Evolutionary conservation across 1,140 invertebrate genomes (phyloP).

Genomic region (Anastrepha ludens): DNA sequence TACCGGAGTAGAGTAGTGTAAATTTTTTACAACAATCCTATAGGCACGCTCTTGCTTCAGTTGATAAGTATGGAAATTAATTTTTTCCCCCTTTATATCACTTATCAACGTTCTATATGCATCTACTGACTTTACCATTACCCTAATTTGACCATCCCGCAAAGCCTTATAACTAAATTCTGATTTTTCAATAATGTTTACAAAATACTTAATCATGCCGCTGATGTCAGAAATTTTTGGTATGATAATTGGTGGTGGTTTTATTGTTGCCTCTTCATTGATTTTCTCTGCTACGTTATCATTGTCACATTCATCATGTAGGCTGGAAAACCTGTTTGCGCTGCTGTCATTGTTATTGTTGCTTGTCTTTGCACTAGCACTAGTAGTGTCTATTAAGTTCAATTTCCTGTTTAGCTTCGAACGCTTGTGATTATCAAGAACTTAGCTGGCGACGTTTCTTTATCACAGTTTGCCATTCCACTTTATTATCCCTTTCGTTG

Average conservation of each 20-base stretch:
- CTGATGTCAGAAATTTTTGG: not conserved
- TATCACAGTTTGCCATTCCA: constrained; percentile 5
- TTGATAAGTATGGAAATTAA: too few relatives aligned
- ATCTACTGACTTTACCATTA: too few relatives aligned
- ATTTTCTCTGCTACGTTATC: not conserved
- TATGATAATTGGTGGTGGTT: constrained; percentile 42
- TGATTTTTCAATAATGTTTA: too few relatives aligned
- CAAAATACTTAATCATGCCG: too few relatives aligned
- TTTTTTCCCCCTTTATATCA: too few relatives aligned
- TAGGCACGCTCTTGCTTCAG: constrained; percentile 5
- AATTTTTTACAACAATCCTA: constrained; percentile 9
- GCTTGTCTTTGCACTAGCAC: too few relatives aligned
- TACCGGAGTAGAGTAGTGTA: too few relatives aligned
- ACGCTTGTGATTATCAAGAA: not conserved
- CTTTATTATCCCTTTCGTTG: constrained; percentile 7
- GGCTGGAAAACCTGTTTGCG: not conserved
- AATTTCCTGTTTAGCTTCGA: not conserved
- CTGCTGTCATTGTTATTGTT: not conserved
- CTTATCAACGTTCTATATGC: too few relatives aligned
- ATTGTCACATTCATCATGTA: not conserved
- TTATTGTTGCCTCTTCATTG: not conserved
- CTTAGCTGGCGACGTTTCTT: not conserved
- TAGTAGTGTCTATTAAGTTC: not conserved
- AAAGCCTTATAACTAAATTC: too few relatives aligned
- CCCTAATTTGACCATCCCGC: too few relatives aligned